Evolutionary conservation across 2,113 vertebrate species (phyloP), one percentile per base, ranked within the genome.

Genomic region (Phylloscopus trochiloides): DNA sequence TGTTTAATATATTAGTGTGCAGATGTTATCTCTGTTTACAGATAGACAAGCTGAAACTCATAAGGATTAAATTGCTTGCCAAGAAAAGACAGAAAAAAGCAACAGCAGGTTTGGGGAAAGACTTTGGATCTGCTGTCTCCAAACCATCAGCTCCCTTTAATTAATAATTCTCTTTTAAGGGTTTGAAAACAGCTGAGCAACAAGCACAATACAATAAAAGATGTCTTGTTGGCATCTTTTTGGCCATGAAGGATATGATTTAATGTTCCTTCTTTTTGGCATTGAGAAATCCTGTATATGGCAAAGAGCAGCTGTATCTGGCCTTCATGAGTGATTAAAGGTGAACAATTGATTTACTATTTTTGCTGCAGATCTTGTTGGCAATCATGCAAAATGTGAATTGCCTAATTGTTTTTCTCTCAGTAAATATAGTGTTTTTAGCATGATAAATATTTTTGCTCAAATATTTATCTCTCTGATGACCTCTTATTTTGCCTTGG

Each of bases 11-110:
- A 40, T 52, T 66, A 58, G 50, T 42, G n/a, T 36, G 54, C 36
- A 93, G 75, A 48, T 92, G 15, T 71, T 95, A 74, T 88, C 47
- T 86, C 62, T 90, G 7, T 91, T 95, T 91, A 93, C 31, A 52
- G 63, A 62, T 1, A 76, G 62, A 43, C 38, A 76, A 73, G 43
- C 47, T 90, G 70, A 92, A 92, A 45, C 34, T 38, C 71, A 57
- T 65, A 63, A 80, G 84, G 21, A 34, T 17, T 58, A 5, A 92
- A 58, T 28, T 93, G 8, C 43, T 83, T 74, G 71, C 42, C 90
- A 83, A 90, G n/a, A 65, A 65, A 82, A 86, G 25, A 45, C 14
- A 54, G 67, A 71, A 90, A 75, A 79, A 90, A 21, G 26, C 31
- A 91, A 24, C 12, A 47, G 34, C 8, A 90, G 19, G 14, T 77